Percentiles rank a stretch among this genome's conserved stretches.
Conservation (phyloP, 2,113 vertebrate species). For the Limnothrissa miodon region DNA sequence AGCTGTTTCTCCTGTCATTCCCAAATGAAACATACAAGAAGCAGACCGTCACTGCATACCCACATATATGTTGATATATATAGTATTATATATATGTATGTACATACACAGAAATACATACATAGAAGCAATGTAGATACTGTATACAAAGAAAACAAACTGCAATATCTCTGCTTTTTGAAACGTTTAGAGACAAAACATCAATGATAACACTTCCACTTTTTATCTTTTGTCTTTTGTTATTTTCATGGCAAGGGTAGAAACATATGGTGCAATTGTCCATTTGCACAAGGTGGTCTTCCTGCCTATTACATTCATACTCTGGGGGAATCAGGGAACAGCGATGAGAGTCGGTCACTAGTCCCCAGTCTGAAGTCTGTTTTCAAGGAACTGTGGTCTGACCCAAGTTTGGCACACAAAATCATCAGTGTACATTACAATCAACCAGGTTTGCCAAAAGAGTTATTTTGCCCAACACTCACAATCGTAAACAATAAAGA, state of each 20-base stretch:
- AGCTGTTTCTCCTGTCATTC: slow-evolving; percentile 49
- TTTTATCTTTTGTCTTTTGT: slow-evolving; percentile 32
- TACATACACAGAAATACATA: slow-evolving; percentile 64
- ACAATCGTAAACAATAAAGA: neutral
- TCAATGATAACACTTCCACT: slow-evolving; percentile 45
- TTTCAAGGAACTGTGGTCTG: neutral
- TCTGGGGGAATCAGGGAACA: slow-evolving; percentile 43
- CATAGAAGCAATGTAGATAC: slow-evolving; percentile 67
- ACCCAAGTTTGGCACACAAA: slow-evolving; percentile 70
- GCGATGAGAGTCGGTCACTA: slow-evolving; percentile 27
- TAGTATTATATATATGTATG: slow-evolving; percentile 57
- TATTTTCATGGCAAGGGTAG: slow-evolving; percentile 46
- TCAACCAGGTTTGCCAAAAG: slow-evolving; percentile 60
- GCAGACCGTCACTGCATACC: slow-evolving; percentile 61
- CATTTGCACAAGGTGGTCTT: neutral
- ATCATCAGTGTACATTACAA: slow-evolving; percentile 58
- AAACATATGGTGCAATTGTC: slow-evolving; percentile 37
- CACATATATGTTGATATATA: slow-evolving; percentile 58
- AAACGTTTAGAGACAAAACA: slow-evolving; percentile 61
- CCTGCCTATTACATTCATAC: slow-evolving; percentile 53
- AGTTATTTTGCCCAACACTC: slow-evolving; percentile 39
- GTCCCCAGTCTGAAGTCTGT: slow-evolving; percentile 12
- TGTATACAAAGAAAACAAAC: slow-evolving; percentile 58
- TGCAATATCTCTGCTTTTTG: slow-evolving; percentile 41
- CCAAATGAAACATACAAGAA: slow-evolving; percentile 62